Percentiles rank a stretch among this genome's conserved stretches.
These are phyloP conservation scores for Orthosia cruda DNA, from an alignment of 2,888 invertebrate species.

Conservation along the genomic window DNA sequence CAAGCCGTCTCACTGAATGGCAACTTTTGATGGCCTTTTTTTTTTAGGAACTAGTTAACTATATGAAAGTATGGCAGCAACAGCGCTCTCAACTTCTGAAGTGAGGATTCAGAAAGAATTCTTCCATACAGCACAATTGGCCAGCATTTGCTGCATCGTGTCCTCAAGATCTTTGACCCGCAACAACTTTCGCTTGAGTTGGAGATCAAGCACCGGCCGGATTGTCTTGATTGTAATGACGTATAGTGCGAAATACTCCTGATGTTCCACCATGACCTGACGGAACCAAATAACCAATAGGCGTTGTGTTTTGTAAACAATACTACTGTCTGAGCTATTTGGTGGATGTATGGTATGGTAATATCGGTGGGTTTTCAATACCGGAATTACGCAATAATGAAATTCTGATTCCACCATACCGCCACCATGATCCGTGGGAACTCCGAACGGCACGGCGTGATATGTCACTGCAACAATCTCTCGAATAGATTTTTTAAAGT, in stretches of 20 bases:
- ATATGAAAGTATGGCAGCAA: background rate
- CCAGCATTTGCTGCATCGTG: background rate
- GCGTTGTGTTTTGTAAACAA: background rate
- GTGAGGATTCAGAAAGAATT: background rate
- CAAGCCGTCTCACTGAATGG: too few relatives aligned
- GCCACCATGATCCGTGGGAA: too few relatives aligned
- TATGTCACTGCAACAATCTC: too few relatives aligned
- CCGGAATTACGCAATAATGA: background rate
- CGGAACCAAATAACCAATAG: background rate
- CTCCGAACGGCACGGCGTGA: too few relatives aligned
- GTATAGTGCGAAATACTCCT: background rate
- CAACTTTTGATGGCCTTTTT: background rate
- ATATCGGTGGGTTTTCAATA: background rate
- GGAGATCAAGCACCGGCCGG: background rate
- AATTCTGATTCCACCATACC: too few relatives aligned
- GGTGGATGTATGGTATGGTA: background rate
- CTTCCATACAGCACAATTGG: background rate
- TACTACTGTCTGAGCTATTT: background rate
- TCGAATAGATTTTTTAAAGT: too few relatives aligned
- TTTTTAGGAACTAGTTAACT: background rate
- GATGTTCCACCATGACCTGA: background rate
- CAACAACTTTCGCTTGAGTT: background rate
- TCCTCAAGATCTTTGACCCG: background rate
- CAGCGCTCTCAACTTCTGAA: background rate
- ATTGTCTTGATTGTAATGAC: background rate